These are phyloP conservation scores for Montipora capitata DNA, from an alignment of 92 coral and sea anemone species.

Conservation along the genomic window DNA sequence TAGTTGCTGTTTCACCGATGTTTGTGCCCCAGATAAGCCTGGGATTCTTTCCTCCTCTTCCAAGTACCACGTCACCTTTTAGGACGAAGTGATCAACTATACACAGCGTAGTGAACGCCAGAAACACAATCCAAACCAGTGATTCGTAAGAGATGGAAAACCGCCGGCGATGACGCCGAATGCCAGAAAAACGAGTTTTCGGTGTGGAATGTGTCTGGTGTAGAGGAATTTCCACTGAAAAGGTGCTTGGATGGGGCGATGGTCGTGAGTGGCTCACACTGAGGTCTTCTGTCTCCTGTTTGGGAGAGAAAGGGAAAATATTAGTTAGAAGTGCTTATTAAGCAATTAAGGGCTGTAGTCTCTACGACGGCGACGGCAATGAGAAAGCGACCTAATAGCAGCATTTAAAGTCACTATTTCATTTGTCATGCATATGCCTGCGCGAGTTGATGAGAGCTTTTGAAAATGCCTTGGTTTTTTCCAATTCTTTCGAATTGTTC, in stretches of 20 bases:
- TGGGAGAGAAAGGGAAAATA: background rate
- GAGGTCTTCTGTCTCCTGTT: background rate
- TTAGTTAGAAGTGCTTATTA: background rate
- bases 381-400: no score
- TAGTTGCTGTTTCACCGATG: slow-evolving; percentile 73
- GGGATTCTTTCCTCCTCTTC: slow-evolving; percentile 70
- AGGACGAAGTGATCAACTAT: slow-evolving; percentile 56
- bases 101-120: slow-evolving; percentile 46
- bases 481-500: no score
- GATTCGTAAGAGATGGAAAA: slow-evolving; percentile 72
- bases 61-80: slow-evolving; percentile 65
- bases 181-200: background rate
- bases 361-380: no score
- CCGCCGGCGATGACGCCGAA: slow-evolving; percentile 15
- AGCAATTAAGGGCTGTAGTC: background rate
- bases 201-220: background rate
- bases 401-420: no score
- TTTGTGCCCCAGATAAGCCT: slow-evolving; percentile 65
- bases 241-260: background rate
- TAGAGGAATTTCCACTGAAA: slow-evolving; percentile 33
- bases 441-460: no score
- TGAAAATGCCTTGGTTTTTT: no score
- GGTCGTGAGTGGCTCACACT: background rate
- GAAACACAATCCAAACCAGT: slow-evolving; percentile 61
- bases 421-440: no score